These are phyloP conservation scores for Scaptomyza hsui DNA, from an alignment of 1,140 invertebrate species.

Conservation along the genomic window DNA sequence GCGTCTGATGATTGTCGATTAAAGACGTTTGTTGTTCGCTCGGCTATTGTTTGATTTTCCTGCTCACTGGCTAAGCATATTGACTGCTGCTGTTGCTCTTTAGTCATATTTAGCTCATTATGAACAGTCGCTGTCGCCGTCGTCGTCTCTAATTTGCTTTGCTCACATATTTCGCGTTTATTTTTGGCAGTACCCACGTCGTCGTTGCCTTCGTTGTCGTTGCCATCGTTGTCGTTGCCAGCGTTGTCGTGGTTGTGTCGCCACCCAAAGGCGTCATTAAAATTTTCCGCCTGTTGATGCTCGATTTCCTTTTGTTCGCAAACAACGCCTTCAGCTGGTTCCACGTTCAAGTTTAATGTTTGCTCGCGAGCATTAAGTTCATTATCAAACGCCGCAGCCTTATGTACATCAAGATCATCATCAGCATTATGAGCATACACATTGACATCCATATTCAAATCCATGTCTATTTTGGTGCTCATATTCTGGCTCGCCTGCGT, in stretches of 20 bases:
- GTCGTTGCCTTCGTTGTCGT: conserved; percentile 26
- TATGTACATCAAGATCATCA: conserved; percentile 47
- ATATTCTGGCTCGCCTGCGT: conserved; percentile 56
- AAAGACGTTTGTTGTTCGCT: conserved; percentile 17
- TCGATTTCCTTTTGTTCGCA: conserved; percentile 75
- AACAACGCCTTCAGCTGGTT: conserved; percentile 56
- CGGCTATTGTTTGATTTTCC: conserved; percentile 60
- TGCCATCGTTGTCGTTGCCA: conserved; percentile 1
- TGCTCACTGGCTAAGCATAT: conserved; percentile 70
- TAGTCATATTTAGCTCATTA: conserved; percentile 79
- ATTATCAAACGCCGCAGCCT: conserved; percentile 66
- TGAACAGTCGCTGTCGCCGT: conserved; percentile 46
- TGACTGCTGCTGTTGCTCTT: conserved; percentile 72
- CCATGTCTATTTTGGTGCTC: conserved; percentile 62
- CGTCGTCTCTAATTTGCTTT: conserved; percentile 77
- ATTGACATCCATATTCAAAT: conserved; percentile 18
- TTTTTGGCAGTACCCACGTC: conserved; percentile 72
- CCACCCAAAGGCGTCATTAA: conserved; percentile 76
- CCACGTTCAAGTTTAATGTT: conserved; percentile 76
- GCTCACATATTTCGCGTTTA: conserved; percentile 76
- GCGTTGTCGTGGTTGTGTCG: conserved; percentile 49
- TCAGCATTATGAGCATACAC: conserved; percentile 2
- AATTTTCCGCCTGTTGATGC: conserved; percentile 82
- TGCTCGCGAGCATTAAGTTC: conserved; percentile 59
- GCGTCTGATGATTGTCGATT: conserved; percentile 75